Base-by-base conservation (phyloP, 2,797 vertebrate genomes). In the Sebastes itinus region DNA sequence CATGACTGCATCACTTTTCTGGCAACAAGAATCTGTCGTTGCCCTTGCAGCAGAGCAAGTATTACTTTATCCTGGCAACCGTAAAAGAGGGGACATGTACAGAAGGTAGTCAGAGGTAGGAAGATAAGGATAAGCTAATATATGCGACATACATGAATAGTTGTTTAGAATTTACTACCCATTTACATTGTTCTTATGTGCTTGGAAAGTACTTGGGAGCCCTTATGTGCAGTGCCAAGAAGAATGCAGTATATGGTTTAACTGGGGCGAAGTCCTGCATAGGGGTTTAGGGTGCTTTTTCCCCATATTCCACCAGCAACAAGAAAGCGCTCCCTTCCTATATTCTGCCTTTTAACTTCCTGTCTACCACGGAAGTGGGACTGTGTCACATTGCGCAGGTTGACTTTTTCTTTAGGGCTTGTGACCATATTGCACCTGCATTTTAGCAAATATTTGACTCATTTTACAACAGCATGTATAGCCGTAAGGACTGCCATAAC, bases 51-150 rank as follows among this genome's bases (percentile, higher is more conserved):
- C 78, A 69, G 12, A 55, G 54, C 33, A 58, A 16, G 2, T 7
- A 75, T 55, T 49, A 59, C 38, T 68, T 72, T 69, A 72, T 62
- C 54, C 59, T 75, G 42, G 42, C 55, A 52, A 78, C 33, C 49
- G 32, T 30, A 16, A 68, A 67, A n/a, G 49, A n/a, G 20, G 38
- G 55, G 20, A 65, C 38, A 38, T 20, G 20, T 38, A 38, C 14
- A 38, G 35, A 38, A 46, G 23, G 22, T 20, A 22, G 11, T 59
- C 12, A 71, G 32, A 63, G 20, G 11, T 23, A 70, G 35, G 58
- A n/a, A 42, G 56, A 49, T 12, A 25, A 32, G 8, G 6, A 38
- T 7, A 18, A 20, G 20, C 2, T 59, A 55, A 49, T 7, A 54
- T n/a, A 22, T 22, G 8, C 20, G 4, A n/a, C 18, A 54, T 54